phyloP scores from a whole-genome alignment of 2,113 vertebrate species.

The Chaetorhynchus papuensis region DNA sequence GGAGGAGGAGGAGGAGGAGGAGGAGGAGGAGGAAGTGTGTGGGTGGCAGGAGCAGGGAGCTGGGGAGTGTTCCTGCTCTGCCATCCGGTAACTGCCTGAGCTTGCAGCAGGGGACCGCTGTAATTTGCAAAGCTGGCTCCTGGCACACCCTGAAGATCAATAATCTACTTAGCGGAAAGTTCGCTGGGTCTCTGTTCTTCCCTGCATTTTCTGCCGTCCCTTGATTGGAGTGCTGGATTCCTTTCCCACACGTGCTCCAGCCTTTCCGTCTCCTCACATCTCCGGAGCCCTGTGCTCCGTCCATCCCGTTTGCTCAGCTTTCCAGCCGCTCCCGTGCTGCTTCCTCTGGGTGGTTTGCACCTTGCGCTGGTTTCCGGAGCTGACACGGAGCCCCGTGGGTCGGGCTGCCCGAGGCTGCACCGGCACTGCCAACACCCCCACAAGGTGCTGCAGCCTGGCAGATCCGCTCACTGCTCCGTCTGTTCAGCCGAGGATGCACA shows the following conservation, averaged over 20 bases:
- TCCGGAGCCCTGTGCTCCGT: background rate
- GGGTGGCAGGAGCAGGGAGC: background rate
- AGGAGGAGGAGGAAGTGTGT: background rate
- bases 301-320: background rate
- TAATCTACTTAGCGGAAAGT: slow-evolving; percentile 58
- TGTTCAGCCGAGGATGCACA: background rate
- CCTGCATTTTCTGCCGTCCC: background rate
- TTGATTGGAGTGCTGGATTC: background rate
- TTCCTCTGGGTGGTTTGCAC: background rate
- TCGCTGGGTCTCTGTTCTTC: slow-evolving; percentile 3
- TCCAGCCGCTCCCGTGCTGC: background rate
- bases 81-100: background rate
- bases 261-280: background rate
- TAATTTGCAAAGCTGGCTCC: slow-evolving; percentile 43
- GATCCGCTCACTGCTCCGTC: fast-evolving
- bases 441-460: background rate
- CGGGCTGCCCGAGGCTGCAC: background rate
- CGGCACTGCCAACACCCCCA: fast-evolving
- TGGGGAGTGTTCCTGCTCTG: background rate
- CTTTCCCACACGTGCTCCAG: background rate
- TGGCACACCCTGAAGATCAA: slow-evolving; percentile 56
- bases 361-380: background rate
- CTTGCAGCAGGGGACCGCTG: background rate
- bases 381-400: fast-evolving
- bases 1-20: too few species aligned